Percentiles rank a stretch among this genome's conserved stretches.
These are phyloP conservation scores for Drosophila monieri DNA, from an alignment of 2,888 invertebrate genomes.

Conservation along the genomic window DNA sequence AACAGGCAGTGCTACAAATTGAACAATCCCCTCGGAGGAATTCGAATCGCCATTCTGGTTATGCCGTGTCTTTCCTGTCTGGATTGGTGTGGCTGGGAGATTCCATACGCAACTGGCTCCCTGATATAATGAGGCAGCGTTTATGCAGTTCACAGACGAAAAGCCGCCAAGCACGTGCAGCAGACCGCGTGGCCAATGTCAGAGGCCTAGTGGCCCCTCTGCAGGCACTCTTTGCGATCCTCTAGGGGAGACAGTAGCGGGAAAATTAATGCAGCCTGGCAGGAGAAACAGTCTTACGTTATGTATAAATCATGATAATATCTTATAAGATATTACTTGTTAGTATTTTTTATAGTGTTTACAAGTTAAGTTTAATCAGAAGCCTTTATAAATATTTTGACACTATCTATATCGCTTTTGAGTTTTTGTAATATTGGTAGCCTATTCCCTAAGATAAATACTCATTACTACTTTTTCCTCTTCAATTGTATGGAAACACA, in stretches of 20 bases:
- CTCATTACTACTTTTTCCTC: not conserved
- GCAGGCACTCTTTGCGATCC: conserved; percentile 1
- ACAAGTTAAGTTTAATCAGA: no score
- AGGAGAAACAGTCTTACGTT: not conserved
- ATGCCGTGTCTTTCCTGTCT: conserved; percentile 9
- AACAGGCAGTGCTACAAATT: conserved; percentile 33
- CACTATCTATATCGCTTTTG: no score
- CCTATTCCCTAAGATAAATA: not conserved
- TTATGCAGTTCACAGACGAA: conserved; percentile 67
- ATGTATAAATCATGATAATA: no score
- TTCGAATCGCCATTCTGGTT: conserved; percentile 28
- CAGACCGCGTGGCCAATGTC: conserved; percentile 46
- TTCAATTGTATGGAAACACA: not conserved
- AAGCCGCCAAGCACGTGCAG: conserved; percentile 48
- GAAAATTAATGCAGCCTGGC: not conserved
- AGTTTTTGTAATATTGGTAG: no score
- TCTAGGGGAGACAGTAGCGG: not conserved
- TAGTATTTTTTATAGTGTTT: no score
- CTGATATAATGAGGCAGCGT: conserved; percentile 66
- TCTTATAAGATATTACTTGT: no score
- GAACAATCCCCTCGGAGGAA: conserved; percentile 37
- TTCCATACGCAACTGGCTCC: conserved; percentile 39
- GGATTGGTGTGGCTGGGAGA: conserved; percentile 26
- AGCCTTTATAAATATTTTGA: no score
- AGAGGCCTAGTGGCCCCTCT: conserved; percentile 24